Conservation (phyloP, 2,797 vertebrate species). For the Neosalanx taihuensis region DNA sequence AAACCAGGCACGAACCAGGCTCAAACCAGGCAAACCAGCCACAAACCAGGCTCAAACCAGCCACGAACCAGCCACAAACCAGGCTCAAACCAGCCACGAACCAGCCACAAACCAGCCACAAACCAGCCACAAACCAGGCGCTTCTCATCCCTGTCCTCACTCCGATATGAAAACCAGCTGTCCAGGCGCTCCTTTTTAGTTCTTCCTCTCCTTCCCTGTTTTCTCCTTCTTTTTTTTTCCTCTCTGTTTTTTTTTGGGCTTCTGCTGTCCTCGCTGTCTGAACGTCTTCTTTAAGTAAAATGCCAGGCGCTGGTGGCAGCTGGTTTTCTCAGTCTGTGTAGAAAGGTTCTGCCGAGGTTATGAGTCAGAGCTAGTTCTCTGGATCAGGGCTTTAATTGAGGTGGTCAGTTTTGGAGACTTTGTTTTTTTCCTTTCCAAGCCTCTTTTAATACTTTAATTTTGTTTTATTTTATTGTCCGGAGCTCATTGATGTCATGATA, state of each 20-base stretch:
- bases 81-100: no score
- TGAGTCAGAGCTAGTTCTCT: constrained; percentile 50
- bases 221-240: constrained; percentile 22
- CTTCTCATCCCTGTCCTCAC: constrained; percentile 40
- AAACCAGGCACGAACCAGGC: no score
- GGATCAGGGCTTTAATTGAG: constrained; percentile 25
- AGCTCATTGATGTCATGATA: neutral
- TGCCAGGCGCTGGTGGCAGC: constrained; percentile 48
- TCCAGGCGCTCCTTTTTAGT: constrained; percentile 45
- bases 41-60: no score
- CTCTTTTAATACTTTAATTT: neutral
- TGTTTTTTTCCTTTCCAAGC: no score
- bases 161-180: constrained; percentile 72
- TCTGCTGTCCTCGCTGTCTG: constrained; percentile 36
- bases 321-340: constrained; percentile 55
- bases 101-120: no score
- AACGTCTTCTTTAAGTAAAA: constrained; percentile 53
- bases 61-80: no score
- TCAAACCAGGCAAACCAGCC: no score
- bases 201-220: constrained; percentile 28
- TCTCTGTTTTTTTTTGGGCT: constrained; percentile 24
- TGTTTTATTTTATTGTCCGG: neutral
- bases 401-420: no score
- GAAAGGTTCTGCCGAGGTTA: constrained; percentile 42
- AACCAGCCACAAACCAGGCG: constrained; percentile 13